Conservation (phyloP, 1,140 invertebrate genomes). For the Drosophila sulfurigaster region DNA sequence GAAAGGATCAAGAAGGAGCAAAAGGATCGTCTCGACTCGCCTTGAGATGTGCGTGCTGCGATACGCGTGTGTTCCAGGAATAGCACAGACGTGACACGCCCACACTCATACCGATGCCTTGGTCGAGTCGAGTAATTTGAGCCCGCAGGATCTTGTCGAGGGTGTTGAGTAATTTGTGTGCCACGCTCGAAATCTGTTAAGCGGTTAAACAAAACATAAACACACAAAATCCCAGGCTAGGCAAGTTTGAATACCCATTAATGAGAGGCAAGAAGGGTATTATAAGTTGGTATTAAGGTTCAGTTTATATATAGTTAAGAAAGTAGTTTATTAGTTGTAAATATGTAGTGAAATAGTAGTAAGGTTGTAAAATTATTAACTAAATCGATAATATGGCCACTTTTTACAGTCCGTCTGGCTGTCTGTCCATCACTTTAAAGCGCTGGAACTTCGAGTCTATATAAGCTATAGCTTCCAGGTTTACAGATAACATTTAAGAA, state of each 20-base stretch:
- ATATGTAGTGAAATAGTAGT: too few species aligned
- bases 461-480: too few species aligned
- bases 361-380: too few species aligned
- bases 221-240: conserved; percentile 35
- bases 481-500: too few species aligned
- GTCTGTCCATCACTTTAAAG: too few species aligned
- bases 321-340: too few species aligned
- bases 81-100: conserved; percentile 39
- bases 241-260: not conserved
- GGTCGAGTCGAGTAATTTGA: conserved; percentile 51
- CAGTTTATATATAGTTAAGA: too few species aligned
- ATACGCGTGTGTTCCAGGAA: conserved; percentile 80
- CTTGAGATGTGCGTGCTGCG: conserved; percentile 74
- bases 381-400: too few species aligned
- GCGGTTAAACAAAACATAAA: conserved; percentile 76
- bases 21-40: conserved; percentile 51
- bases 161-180: conserved; percentile 81
- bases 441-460: too few species aligned
- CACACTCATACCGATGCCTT: conserved; percentile 33
- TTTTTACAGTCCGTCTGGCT: too few species aligned
- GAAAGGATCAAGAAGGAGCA: conserved; percentile 7
- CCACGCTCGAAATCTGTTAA: conserved; percentile 73
- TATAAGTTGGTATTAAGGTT: too few species aligned
- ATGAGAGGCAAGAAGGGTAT: too few species aligned
- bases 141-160: conserved; percentile 55